Conservation (phyloP, 2,797 vertebrate genomes). For the Argyrosomus regius region DNA sequence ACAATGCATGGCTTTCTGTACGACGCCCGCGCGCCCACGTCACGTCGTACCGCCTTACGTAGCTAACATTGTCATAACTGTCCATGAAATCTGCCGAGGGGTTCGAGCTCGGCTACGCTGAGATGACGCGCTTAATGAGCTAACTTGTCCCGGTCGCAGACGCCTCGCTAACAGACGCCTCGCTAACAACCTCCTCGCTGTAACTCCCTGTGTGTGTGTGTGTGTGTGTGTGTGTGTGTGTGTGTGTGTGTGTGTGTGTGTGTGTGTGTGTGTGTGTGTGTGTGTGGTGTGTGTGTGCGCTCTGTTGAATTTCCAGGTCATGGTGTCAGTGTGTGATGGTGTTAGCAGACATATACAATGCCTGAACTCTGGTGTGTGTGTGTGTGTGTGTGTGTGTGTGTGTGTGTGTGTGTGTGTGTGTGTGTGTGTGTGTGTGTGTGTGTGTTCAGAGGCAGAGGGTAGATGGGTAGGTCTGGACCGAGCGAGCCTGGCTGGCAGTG, state of each 20-base stretch:
- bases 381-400: slow-evolving; percentile 31
- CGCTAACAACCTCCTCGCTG: slow-evolving; percentile 22
- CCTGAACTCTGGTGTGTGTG: slow-evolving; percentile 32
- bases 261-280: slow-evolving; percentile 33
- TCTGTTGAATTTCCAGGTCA: slow-evolving; percentile 33
- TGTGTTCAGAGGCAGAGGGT: slow-evolving; percentile 45
- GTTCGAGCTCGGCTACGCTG: slow-evolving; percentile 21
- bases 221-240: slow-evolving; percentile 16
- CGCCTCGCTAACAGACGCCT: slow-evolving; percentile 30
- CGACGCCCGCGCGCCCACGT: slow-evolving; percentile 37
- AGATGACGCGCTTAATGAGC: slow-evolving; percentile 26
- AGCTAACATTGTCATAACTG: slow-evolving; percentile 57
- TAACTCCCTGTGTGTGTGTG: slow-evolving; percentile 29
- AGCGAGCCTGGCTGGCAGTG: slow-evolving; percentile 59
- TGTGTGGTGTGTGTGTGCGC: slow-evolving; percentile 38
- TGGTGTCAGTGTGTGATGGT: slow-evolving; percentile 49
- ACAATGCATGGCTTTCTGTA: slow-evolving; percentile 74
- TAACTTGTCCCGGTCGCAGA: neutral
- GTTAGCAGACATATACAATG: slow-evolving; percentile 45
- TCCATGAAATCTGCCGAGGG: slow-evolving; percentile 43
- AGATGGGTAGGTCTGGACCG: slow-evolving; percentile 45
- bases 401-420: slow-evolving; percentile 28
- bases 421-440: slow-evolving; percentile 31
- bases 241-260: slow-evolving; percentile 36
- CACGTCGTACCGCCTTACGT: slow-evolving; percentile 70